Conservation (phyloP, 2,113 vertebrate species). For the Stegostoma tigrinum region DNA sequence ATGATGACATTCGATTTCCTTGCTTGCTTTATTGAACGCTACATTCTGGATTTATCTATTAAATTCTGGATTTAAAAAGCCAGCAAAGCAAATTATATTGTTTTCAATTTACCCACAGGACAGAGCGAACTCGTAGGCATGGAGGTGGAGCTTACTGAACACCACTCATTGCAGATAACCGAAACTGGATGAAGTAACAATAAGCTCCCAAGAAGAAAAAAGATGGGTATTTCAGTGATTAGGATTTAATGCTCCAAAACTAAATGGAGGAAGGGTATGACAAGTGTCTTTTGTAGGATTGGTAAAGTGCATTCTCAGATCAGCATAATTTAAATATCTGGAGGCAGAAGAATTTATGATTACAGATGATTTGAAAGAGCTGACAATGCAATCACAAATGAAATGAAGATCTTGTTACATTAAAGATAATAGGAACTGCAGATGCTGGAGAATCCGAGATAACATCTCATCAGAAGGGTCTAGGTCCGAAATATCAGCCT, state of each 20-base stretch:
- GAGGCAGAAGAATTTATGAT: background rate
- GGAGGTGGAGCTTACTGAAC: background rate
- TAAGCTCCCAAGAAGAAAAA: background rate
- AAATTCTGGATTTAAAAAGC: background rate
- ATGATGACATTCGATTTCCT: background rate
- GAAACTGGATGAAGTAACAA: background rate
- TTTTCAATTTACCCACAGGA: background rate
- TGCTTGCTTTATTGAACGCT: background rate
- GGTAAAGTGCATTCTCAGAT: background rate
- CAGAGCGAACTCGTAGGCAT: background rate
- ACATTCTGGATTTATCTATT: background rate
- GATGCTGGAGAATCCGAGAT: too few relatives aligned
- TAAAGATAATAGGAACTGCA: too few relatives aligned
- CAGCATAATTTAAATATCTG: background rate
- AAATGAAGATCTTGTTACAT: background rate
- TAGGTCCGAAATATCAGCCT: too few relatives aligned
- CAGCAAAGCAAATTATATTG: background rate
- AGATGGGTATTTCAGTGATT: background rate
- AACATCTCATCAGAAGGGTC: too few relatives aligned
- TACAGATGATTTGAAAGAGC: background rate
- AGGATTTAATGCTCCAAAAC: background rate
- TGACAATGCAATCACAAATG: background rate
- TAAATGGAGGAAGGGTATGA: background rate
- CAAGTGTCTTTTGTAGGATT: background rate
- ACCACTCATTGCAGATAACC: background rate